These are phyloP conservation scores for Electrophaes corylata DNA, from an alignment of 2,888 invertebrate genomes.

Conservation along the genomic window DNA sequence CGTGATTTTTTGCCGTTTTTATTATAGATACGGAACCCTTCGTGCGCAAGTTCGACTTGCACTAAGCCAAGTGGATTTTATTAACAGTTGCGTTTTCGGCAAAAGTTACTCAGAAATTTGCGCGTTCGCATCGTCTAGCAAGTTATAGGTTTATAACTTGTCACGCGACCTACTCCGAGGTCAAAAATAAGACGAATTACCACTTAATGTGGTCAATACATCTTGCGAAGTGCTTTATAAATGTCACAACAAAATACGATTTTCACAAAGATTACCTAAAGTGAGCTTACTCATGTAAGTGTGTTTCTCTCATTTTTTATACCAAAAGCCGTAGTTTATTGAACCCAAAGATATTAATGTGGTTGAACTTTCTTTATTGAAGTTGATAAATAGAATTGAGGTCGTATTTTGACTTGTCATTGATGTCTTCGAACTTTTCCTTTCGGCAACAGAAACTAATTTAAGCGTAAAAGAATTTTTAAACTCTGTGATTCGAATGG, in stretches of 20 bases:
- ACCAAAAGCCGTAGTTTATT: not conserved
- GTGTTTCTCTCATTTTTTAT: constrained; percentile 1
- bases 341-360: not conserved
- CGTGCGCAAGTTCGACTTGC: too few species aligned
- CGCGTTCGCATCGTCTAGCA: not conserved
- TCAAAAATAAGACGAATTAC: not conserved
- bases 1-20: too few species aligned
- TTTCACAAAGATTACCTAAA: constrained; percentile 19
- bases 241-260: constrained; percentile 32
- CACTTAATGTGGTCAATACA: constrained; percentile 1
- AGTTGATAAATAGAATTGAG: not conserved
- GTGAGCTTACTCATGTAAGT: constrained; percentile 12
- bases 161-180: not conserved
- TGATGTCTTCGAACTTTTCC: constrained; percentile 10
- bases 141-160: not conserved
- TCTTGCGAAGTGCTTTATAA: not conserved
- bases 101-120: not conserved
- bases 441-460: not conserved
- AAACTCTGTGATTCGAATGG: too few species aligned
- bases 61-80: too few species aligned
- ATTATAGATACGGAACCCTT: too few species aligned
- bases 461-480: not conserved
- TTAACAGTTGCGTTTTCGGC: too few species aligned
- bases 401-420: not conserved
- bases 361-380: not conserved